These are phyloP conservation scores for Ranitomeya variabilis DNA, from an alignment of 2,113 vertebrate genomes.

Conservation along the genomic window DNA sequence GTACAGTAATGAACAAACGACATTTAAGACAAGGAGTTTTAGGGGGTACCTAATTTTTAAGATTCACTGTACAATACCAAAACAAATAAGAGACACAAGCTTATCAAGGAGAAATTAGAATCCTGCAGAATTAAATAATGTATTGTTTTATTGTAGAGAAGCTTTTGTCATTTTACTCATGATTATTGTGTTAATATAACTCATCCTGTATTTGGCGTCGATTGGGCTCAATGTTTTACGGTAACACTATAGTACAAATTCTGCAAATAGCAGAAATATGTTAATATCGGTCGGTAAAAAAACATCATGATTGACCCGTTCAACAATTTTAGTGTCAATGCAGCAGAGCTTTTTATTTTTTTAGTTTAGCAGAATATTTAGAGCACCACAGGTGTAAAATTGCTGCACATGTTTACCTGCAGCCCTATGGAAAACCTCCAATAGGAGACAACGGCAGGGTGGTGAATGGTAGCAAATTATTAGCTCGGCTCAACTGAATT, in stretches of 20 bases:
- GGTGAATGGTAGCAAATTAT: too few species aligned
- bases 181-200: neutral
- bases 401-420: too few species aligned
- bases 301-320: neutral
- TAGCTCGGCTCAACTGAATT: neutral
- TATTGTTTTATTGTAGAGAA: neutral
- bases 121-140: neutral
- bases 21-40: neutral
- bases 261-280: neutral
- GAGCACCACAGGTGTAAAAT: neutral
- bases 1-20: neutral
- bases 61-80: neutral
- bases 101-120: neutral
- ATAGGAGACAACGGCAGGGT: too few species aligned
- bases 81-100: neutral
- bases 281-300: neutral
- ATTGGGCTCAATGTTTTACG: neutral
- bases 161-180: neutral
- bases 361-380: neutral
- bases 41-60: neutral
- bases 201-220: neutral
- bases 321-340: neutral
- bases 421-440: too few species aligned
- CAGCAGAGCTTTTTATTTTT: neutral
- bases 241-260: too few species aligned